Conservation (phyloP, 2,797 vertebrate genomes). For the Muraenolepis orangiensis region DNA sequence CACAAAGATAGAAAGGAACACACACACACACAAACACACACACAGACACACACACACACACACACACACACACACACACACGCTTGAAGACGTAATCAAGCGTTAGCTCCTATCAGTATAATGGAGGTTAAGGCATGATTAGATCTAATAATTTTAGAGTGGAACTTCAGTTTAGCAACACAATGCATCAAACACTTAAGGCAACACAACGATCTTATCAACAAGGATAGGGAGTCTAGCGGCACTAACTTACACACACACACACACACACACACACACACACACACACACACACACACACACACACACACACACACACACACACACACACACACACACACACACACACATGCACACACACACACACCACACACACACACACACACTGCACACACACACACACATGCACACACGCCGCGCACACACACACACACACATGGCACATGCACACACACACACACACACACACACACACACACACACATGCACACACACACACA, state of each 20-base stretch:
- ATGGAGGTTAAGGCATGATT: constrained; percentile 76
- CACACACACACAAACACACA: constrained; percentile 12
- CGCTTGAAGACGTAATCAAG: constrained; percentile 63
- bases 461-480: no score
- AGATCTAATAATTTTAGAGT: constrained; percentile 71
- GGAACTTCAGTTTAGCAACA: constrained; percentile 57
- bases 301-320: no score
- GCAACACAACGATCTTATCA: constrained; percentile 21
- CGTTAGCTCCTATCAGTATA: constrained; percentile 71
- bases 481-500: no score
- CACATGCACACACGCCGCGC: no score
- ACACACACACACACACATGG: no score
- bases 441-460: neutral
- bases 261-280: no score
- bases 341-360: no score
- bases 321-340: no score
- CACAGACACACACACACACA: constrained; percentile 7
- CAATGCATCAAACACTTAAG: constrained; percentile 54
- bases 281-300: no score
- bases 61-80: constrained; percentile 18
- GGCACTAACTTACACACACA: no score
- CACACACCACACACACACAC: neutral
- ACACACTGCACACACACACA: no score
- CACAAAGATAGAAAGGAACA: constrained; percentile 5
- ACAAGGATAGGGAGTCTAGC: constrained; percentile 5